These are phyloP conservation scores for Hypocryptadius cinnamomeus DNA, from an alignment of 2,113 vertebrate species.

Conservation along the genomic window DNA sequence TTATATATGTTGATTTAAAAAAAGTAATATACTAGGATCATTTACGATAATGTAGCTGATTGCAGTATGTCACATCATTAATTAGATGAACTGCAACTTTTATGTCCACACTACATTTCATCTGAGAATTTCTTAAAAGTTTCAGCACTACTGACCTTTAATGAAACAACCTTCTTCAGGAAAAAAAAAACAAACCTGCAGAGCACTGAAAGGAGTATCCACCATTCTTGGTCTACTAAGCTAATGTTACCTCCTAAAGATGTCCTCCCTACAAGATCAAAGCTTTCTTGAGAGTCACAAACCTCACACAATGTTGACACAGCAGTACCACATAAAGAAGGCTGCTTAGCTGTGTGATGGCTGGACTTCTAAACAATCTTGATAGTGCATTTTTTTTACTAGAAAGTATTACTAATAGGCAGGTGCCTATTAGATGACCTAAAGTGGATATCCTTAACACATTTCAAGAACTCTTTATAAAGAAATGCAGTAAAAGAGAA, in stretches of 20 bases:
- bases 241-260: background rate
- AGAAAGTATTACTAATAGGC: background rate
- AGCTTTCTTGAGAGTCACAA: background rate
- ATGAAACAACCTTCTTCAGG: background rate
- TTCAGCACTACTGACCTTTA: background rate
- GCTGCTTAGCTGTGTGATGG: background rate
- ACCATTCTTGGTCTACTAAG: background rate
- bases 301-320: background rate
- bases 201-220: background rate
- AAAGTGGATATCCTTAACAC: background rate
- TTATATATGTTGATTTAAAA: background rate
- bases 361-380: background rate
- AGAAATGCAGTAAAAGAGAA: background rate
- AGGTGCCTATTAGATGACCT: background rate
- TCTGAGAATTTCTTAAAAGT: background rate
- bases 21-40: background rate
- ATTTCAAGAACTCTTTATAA: background rate
- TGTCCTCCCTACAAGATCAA: background rate
- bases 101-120: background rate
- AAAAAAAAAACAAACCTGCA: background rate
- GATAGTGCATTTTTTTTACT: accelerated
- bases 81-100: background rate
- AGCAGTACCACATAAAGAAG: background rate
- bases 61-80: background rate
- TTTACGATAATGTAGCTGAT: background rate